phyloP scores from a whole-genome alignment of 2,113 vertebrate genomes.

The Planiliza haematocheilus region DNA sequence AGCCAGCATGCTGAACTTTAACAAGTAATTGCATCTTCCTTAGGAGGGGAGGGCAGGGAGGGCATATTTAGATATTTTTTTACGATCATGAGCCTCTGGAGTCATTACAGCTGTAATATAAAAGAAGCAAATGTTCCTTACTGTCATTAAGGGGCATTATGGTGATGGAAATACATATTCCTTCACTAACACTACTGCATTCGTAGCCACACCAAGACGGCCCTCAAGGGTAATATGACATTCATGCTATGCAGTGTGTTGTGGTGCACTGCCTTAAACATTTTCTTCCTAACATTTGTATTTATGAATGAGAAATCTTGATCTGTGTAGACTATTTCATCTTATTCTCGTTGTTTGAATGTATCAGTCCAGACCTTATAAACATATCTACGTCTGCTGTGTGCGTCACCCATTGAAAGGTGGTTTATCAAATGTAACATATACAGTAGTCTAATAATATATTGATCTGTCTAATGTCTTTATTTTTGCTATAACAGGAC shows the following conservation, averaged over 20 bases:
- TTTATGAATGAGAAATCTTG: neutral
- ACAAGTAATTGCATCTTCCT: constrained; percentile 5
- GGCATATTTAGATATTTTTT: no score
- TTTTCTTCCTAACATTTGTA: constrained; percentile 7
- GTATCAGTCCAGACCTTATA: neutral
- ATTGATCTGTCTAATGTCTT: neutral
- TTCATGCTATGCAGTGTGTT: constrained; percentile 23
- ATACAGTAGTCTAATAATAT: neutral
- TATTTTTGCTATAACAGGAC: constrained; percentile 83
- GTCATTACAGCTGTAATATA: constrained; percentile 46
- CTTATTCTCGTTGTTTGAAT: neutral
- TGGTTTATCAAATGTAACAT: neutral
- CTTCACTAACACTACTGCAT: constrained; percentile 15
- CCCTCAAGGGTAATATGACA: constrained; percentile 47
- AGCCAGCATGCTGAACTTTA: constrained; percentile 20
- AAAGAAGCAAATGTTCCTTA: constrained; percentile 42
- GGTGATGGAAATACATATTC: constrained; percentile 27
- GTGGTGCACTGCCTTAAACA: constrained; percentile 11
- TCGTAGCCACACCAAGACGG: constrained; percentile 14
- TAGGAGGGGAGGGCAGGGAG: no score
- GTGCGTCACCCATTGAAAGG: neutral
- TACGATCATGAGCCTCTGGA: constrained; percentile 3
- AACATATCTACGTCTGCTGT: neutral
- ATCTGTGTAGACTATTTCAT: neutral
- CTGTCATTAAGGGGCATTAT: constrained; percentile 44